phyloP scores from a whole-genome alignment of 23 tunicate genomes.

The Pegea sp. region DNA sequence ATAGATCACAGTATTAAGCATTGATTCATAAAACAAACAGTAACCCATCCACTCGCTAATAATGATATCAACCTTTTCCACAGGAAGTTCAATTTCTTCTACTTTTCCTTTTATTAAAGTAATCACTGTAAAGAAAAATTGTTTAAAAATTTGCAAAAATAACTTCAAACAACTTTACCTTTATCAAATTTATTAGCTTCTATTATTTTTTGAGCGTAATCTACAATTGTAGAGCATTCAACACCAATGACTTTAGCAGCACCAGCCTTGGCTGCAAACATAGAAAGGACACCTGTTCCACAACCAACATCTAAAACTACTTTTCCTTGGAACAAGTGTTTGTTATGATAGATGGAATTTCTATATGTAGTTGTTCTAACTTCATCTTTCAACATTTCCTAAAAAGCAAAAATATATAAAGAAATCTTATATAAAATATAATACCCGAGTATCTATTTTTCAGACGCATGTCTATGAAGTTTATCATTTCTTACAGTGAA shows the following conservation, averaged over 20 bases:
- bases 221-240: conserved; percentile 87
- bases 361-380: conserved; percentile 89
- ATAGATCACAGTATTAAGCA: conserved; percentile 93
- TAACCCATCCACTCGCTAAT: conserved; percentile 99
- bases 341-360: conserved; percentile 89
- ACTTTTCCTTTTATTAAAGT: conserved; percentile 85
- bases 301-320: conserved; percentile 96
- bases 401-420: not conserved
- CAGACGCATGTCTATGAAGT: too few species aligned
- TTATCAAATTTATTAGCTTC: conserved; percentile 71
- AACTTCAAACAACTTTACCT: conserved; percentile 10
- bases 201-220: conserved; percentile 80
- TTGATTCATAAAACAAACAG: conserved; percentile 94
- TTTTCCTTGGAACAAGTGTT: conserved; percentile 77
- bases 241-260: conserved; percentile 93
- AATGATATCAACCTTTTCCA: conserved; percentile 95
- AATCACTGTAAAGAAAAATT: not conserved
- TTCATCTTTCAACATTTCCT: conserved; percentile 99
- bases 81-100: conserved; percentile 91
- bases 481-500: too few species aligned
- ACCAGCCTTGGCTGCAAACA: conserved; percentile 99
- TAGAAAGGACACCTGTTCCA: conserved; percentile 90
- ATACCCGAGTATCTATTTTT: too few species aligned
- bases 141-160: not conserved
- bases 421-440: too few species aligned